These are phyloP conservation scores for Rhamphomyia laevipes DNA, from an alignment of 2,888 invertebrate genomes.

Conservation along the genomic window DNA sequence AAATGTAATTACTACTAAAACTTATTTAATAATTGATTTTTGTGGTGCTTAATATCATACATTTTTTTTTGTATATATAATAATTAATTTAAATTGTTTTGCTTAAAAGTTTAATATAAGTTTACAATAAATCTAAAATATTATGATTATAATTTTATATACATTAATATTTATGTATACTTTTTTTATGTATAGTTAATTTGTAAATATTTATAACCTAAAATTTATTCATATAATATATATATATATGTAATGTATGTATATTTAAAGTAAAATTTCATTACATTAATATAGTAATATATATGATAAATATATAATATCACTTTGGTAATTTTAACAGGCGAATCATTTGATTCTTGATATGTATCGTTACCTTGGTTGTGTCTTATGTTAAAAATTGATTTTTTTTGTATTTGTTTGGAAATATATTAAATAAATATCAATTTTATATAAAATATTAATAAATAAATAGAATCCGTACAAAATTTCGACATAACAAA, in stretches of 20 bases:
- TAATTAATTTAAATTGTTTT: conserved; percentile 11
- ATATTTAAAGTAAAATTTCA: conserved; percentile 1
- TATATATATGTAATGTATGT: background rate
- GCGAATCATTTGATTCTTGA: conserved; percentile 55
- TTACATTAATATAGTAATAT: background rate
- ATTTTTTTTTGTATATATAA: conserved; percentile 2
- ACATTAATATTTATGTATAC: no score
- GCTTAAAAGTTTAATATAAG: no score
- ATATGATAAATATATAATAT: conserved; percentile 34
- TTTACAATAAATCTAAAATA: no score
- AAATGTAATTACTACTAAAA: no score
- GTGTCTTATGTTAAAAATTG: conserved; percentile 38
- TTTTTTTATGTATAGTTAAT: no score
- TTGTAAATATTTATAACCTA: background rate
- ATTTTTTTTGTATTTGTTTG: background rate
- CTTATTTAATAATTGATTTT: no score
- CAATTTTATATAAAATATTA: background rate
- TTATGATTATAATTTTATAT: no score
- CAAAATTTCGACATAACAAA: no score
- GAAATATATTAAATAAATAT: background rate
- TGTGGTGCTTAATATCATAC: no score
- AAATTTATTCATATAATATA: conserved; percentile 7
- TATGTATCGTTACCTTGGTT: conserved; percentile 64
- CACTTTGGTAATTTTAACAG: conserved; percentile 43
- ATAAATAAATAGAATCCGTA: no score